Conservation (phyloP, 2,113 vertebrate genomes). For the Anoplopoma fimbria region DNA sequence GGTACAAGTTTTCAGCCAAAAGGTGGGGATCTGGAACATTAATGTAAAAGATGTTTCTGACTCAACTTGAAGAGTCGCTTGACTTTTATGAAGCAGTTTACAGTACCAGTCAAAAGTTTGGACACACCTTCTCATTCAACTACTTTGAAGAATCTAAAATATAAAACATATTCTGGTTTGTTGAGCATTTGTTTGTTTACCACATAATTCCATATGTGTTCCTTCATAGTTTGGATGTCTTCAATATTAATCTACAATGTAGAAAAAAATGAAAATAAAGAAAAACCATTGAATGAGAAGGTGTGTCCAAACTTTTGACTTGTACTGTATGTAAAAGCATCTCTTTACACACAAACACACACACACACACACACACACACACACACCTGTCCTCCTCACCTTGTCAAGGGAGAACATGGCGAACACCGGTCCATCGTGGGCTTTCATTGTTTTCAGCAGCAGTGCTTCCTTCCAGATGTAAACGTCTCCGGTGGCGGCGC, state of each 20-base stretch:
- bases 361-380: not conserved
- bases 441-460: slow-evolving; percentile 94
- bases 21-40: not conserved
- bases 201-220: too few species aligned
- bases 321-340: not conserved
- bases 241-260: too few species aligned
- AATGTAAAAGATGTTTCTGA: not conserved
- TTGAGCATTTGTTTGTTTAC: too few species aligned
- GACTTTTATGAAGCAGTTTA: not conserved
- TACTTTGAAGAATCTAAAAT: too few species aligned
- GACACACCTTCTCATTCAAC: too few species aligned
- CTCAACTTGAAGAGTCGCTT: not conserved
- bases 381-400: slow-evolving; percentile 76
- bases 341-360: not conserved
- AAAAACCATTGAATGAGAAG: too few species aligned
- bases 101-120: too few species aligned
- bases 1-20: not conserved
- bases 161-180: too few species aligned
- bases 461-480: slow-evolving; percentile 94
- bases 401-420: slow-evolving; percentile 97
- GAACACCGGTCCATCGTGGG: slow-evolving; percentile 96
- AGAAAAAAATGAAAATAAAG: too few species aligned
- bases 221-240: too few species aligned
- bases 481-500: slow-evolving; percentile 93
- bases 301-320: too few species aligned